These are phyloP conservation scores for Crocallis elinguaria DNA, from an alignment of 2,888 invertebrate species.

Conservation along the genomic window DNA sequence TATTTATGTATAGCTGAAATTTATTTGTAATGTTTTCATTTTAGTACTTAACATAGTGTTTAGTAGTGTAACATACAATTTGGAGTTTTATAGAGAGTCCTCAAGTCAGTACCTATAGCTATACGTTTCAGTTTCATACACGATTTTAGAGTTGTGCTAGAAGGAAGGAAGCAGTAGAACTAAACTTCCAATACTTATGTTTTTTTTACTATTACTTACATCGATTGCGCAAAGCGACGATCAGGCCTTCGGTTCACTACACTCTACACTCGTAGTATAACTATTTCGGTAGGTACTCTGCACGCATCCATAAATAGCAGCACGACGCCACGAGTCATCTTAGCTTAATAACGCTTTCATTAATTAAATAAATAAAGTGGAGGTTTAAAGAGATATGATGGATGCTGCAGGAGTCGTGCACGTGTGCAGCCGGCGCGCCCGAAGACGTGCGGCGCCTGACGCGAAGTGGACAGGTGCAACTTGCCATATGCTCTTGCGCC, in stretches of 20 bases:
- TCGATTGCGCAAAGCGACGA: neutral
- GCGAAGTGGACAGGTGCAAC: conserved; percentile 41
- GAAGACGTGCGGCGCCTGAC: conserved; percentile 48
- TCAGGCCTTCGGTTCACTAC: neutral
- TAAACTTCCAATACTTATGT: no score
- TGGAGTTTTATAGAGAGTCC: no score
- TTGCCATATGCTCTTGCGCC: conserved; percentile 47
- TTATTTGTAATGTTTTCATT: no score
- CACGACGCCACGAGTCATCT: conserved; percentile 7
- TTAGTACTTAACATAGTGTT: no score
- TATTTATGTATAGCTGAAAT: no score
- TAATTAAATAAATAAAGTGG: conserved; percentile 47
- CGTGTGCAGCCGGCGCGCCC: conserved; percentile 47
- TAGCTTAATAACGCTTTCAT: conserved; percentile 18
- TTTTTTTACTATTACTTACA: neutral
- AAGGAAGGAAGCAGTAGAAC: no score
- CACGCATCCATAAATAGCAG: conserved; percentile 7
- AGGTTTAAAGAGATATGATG: conserved; percentile 47
- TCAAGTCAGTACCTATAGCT: no score
- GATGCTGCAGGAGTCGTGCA: conserved; percentile 35
- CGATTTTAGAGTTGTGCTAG: no score
- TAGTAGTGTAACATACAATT: no score
- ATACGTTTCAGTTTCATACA: no score
- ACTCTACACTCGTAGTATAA: neutral
- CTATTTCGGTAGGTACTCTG: neutral